Percentiles rank a stretch among this genome's conserved stretches.
phyloP scores from a whole-genome alignment of 2,888 invertebrate species.

The Lycocerus yunnanus region DNA sequence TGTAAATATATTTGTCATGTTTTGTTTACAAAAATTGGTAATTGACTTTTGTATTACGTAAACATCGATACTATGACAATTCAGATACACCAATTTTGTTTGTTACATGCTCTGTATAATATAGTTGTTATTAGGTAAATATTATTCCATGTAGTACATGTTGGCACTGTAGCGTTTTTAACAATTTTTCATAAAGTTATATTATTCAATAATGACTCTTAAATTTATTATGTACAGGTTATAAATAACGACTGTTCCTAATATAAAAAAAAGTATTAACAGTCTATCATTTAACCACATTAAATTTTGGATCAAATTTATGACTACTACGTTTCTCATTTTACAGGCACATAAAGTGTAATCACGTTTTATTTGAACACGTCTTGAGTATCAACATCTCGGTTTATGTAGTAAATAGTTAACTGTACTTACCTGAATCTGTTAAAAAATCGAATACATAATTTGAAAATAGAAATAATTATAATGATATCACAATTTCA shows the following conservation, averaged over 20 bases:
- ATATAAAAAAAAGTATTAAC: background rate
- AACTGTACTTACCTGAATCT: background rate
- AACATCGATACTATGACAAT: too few relatives aligned
- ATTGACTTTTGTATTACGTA: too few relatives aligned
- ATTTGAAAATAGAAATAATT: background rate
- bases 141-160: constrained; percentile 5
- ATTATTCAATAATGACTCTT: background rate
- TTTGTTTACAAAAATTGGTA: too few relatives aligned
- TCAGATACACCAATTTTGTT: constrained; percentile 40
- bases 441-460: background rate
- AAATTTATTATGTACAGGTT: background rate
- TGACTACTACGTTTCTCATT: constrained; percentile 1
- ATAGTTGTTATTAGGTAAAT: constrained; percentile 34
- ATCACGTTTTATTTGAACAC: constrained; percentile 2
- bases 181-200: background rate
- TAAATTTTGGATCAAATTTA: constrained; percentile 3
- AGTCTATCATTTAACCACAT: background rate
- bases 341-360: constrained; percentile 2
- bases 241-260: background rate
- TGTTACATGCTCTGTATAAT: constrained; percentile 36
- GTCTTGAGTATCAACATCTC: constrained; percentile 2
- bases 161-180: background rate
- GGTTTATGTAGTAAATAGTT: constrained; percentile 1
- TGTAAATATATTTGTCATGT: too few relatives aligned
- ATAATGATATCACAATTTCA: background rate